Percentiles rank a stretch among this genome's conserved stretches.
Conservation (phyloP, 2,113 vertebrate genomes). For the Echinops telfairi region DNA sequence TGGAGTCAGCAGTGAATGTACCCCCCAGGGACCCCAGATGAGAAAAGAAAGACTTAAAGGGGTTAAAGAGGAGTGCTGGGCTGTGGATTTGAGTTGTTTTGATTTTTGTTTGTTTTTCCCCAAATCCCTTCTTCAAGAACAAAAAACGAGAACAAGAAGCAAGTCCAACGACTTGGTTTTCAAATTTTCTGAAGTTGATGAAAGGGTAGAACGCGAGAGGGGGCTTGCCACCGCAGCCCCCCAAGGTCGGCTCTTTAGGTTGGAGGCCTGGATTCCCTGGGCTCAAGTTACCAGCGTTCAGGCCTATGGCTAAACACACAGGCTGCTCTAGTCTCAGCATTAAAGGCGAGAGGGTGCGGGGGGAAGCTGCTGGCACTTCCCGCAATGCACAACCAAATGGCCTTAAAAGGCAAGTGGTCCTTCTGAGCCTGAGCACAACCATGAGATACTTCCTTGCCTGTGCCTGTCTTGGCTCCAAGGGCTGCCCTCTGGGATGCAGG, state of each 20-base stretch:
- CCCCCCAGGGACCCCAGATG: background rate
- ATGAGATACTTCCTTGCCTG: accelerated
- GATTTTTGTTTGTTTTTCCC: background rate
- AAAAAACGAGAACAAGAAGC: background rate
- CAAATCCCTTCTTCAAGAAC: background rate
- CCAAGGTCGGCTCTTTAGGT: background rate
- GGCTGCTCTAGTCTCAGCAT: background rate
- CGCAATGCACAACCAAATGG: background rate
- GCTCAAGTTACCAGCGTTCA: background rate
- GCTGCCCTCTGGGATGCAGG: accelerated
- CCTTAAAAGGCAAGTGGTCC: background rate
- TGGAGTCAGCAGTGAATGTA: background rate
- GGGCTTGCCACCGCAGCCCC: background rate
- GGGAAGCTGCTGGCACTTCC: background rate
- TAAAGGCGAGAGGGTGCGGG: background rate
- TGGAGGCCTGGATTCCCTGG: background rate
- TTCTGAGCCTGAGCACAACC: accelerated
- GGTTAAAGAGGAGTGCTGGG: background rate
- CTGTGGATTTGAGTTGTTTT: background rate
- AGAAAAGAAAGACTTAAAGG: background rate
- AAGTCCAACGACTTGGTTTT: slow-evolving; percentile 5
- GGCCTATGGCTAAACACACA: background rate
- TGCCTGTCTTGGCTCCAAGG: accelerated
- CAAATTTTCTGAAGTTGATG: background rate
- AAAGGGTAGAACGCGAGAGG: background rate